A percentile compares a stretch with the other conserved stretches of the same genome.
Evolutionary conservation across 2,797 vertebrate species (phyloP).

Genomic region (Sebastes flavidus): DNA sequence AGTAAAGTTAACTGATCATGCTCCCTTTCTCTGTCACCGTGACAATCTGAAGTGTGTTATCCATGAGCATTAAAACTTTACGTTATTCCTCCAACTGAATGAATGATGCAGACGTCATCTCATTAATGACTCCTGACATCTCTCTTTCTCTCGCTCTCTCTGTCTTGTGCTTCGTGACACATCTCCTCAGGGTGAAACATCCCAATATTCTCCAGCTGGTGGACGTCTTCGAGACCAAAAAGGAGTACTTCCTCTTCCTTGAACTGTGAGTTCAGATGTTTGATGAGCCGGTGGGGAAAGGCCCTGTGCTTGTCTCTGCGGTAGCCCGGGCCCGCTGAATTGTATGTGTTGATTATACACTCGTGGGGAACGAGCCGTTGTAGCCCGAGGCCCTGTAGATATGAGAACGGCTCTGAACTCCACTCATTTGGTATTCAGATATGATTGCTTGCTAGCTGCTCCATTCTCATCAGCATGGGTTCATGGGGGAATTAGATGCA

Average conservation of each 20-base stretch:
- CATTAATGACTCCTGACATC: background rate
- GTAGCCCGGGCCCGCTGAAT: slow-evolving; percentile 11
- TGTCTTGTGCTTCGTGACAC: slow-evolving; percentile 19
- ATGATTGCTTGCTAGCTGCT: slow-evolving; percentile 44
- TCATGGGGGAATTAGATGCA: slow-evolving; percentile 51
- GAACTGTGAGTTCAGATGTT: slow-evolving; percentile 91
- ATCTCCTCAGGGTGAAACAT: slow-evolving; percentile 92
- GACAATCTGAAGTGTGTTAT: slow-evolving; percentile 11
- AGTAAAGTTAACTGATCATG: background rate
- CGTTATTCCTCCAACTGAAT: slow-evolving; percentile 1
- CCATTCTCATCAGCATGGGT: slow-evolving; percentile 53
- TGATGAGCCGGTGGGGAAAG: slow-evolving; percentile 11
- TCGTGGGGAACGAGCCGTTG: slow-evolving; percentile 54
- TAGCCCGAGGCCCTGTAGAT: slow-evolving; percentile 60
- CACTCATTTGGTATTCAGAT: slow-evolving; percentile 72
- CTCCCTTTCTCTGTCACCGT: background rate
- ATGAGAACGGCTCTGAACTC: slow-evolving; percentile 50
- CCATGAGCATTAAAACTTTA: slow-evolving; percentile 15
- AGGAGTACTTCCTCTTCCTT: slow-evolving; percentile 98
- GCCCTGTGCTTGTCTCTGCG: slow-evolving; percentile 20
- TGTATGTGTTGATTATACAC: slow-evolving; percentile 52
- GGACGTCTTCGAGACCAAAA: slow-evolving; percentile 97
- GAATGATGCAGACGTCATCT: background rate
- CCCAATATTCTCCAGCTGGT: slow-evolving; percentile 97
- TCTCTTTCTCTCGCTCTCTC: slow-evolving; percentile 15